These are phyloP conservation scores for Cheilosia urbana DNA, from an alignment of 2,888 invertebrate species.

Conservation along the genomic window DNA sequence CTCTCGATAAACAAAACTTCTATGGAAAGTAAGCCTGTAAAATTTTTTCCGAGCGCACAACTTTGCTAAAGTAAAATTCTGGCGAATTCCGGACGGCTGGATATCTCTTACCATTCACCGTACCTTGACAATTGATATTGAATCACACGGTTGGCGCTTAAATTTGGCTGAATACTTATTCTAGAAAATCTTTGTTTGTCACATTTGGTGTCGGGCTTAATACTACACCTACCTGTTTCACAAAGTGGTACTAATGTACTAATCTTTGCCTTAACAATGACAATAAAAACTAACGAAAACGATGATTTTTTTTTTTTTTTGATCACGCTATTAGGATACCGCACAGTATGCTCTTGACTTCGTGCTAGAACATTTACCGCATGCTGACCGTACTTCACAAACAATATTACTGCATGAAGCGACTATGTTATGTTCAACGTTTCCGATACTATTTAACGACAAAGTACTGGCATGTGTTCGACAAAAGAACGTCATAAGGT, in stretches of 20 bases:
- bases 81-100: too few species aligned
- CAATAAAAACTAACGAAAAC: not conserved
- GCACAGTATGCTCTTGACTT: constrained; percentile 93
- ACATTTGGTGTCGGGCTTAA: too few species aligned
- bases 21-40: too few species aligned
- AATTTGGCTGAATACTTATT: too few species aligned
- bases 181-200: too few species aligned
- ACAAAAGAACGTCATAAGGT: constrained; percentile 86
- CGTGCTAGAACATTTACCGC: constrained; percentile 89
- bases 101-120: too few species aligned
- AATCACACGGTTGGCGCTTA: too few species aligned
- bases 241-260: not conserved
- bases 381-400: constrained; percentile 90
- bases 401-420: constrained; percentile 91
- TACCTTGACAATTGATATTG: too few species aligned
- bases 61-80: too few species aligned
- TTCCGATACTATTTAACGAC: constrained; percentile 92
- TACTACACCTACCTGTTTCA: not conserved
- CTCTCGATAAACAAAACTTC: too few species aligned
- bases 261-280: not conserved
- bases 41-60: too few species aligned
- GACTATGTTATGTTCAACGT: constrained; percentile 91
- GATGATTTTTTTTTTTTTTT: constrained; percentile 15
- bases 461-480: constrained; percentile 90
- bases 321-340: constrained; percentile 86